phyloP scores from a whole-genome alignment of 2,888 invertebrate species.

The Melinopterus prodromus region DNA sequence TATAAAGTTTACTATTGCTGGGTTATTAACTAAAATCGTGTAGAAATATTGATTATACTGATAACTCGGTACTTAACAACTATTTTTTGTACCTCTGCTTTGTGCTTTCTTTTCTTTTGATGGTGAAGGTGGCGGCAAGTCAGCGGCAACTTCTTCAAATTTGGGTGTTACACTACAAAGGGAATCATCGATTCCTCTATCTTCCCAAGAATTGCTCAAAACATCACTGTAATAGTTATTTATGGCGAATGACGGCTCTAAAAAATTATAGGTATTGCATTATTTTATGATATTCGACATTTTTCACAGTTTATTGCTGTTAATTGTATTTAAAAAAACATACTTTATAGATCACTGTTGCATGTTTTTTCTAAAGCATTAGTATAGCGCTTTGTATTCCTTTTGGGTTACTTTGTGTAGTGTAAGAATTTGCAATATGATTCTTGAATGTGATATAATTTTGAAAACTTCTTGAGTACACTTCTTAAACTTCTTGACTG shows the following conservation, averaged over 20 bases:
- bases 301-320: too few species aligned
- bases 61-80: not conserved
- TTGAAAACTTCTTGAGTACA: too few species aligned
- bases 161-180: not conserved
- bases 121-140: not conserved
- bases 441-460: too few species aligned
- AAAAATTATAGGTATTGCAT: not conserved
- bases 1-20: constrained; percentile 66
- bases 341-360: too few species aligned
- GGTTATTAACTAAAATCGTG: constrained; percentile 27
- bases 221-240: not conserved
- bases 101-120: constrained; percentile 28
- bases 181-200: not conserved
- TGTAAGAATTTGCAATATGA: too few species aligned
- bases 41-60: not conserved
- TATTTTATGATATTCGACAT: too few species aligned
- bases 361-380: too few species aligned
- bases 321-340: too few species aligned
- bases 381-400: too few species aligned
- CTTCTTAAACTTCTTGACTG: too few species aligned
- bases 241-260: not conserved
- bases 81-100: constrained; percentile 7
- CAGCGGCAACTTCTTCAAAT: not conserved
- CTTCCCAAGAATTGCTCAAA: not conserved
- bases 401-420: too few species aligned